A percentile compares a stretch with the other conserved stretches of the same genome.
These are phyloP conservation scores for Nicator chloris DNA, from an alignment of 2,113 vertebrate species.

Conservation along the genomic window DNA sequence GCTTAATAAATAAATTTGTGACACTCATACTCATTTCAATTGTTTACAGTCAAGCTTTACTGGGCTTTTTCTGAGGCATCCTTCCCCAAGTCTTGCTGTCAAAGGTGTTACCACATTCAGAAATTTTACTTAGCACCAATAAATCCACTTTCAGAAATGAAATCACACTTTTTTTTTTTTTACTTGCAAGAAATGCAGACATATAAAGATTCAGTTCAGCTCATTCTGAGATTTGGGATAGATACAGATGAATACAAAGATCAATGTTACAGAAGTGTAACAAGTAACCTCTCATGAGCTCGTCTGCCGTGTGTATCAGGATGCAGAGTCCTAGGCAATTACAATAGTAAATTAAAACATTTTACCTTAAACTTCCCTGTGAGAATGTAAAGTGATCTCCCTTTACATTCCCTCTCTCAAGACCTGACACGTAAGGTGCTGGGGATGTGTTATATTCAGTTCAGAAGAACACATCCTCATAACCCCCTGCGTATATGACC, in stretches of 20 bases:
- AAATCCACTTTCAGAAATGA: neutral
- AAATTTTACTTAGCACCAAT: neutral
- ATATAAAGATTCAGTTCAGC: neutral
- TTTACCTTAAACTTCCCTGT: neutral
- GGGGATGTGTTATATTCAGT: neutral
- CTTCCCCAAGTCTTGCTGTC: neutral
- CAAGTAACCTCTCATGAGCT: neutral
- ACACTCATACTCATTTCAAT: neutral
- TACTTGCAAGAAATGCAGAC: neutral
- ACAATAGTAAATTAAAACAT: neutral
- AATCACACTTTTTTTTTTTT: neutral
- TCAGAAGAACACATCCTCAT: neutral
- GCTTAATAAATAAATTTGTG: neutral
- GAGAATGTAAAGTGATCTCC: neutral
- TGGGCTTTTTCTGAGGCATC: neutral
- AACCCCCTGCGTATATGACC: neutral
- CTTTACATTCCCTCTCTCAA: neutral
- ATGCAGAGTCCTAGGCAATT: neutral
- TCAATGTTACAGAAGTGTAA: neutral
- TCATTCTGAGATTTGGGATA: neutral
- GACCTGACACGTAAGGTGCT: neutral
- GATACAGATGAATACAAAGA: neutral
- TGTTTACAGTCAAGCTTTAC: neutral
- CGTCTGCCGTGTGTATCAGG: neutral
- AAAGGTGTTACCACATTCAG: neutral